Conservation (phyloP, 2,113 vertebrate genomes). For the Trichomycterus rosablanca region DNA sequence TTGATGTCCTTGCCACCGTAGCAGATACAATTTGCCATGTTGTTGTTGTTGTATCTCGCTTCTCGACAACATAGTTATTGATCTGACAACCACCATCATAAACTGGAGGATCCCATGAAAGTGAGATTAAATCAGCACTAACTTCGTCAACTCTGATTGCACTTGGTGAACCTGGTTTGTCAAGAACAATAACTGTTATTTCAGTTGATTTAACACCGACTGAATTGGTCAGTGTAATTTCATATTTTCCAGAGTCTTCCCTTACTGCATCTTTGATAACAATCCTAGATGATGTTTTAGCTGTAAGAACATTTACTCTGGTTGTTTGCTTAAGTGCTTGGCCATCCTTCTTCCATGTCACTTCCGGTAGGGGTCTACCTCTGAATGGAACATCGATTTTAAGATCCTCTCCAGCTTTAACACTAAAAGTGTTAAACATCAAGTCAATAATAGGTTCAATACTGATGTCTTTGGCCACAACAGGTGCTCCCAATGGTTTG, state of each 20-base stretch:
- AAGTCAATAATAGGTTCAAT: slow-evolving; percentile 83
- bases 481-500: slow-evolving; percentile 83
- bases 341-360: slow-evolving; percentile 88
- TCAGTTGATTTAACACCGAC: slow-evolving; percentile 75
- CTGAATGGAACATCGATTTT: slow-evolving; percentile 92
- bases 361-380: slow-evolving; percentile 83
- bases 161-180: slow-evolving; percentile 88
- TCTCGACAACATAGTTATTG: slow-evolving; percentile 96
- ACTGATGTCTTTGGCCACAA: slow-evolving; percentile 89
- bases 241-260: slow-evolving; percentile 91
- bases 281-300: slow-evolving; percentile 82
- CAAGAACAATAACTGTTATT: slow-evolving; percentile 84
- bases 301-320: slow-evolving; percentile 85
- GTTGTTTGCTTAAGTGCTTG: slow-evolving; percentile 87
- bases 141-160: slow-evolving; percentile 85
- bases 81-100: slow-evolving; percentile 97
- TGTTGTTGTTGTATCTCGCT: slow-evolving; percentile 93
- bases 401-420: slow-evolving; percentile 90
- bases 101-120: slow-evolving; percentile 90
- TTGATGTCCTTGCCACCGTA: slow-evolving; percentile 91
- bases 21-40: slow-evolving; percentile 90
- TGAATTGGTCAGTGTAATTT: slow-evolving; percentile 81
- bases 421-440: slow-evolving; percentile 84
- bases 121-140: slow-evolving; percentile 82
- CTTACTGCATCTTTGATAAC: slow-evolving; percentile 86